Base-by-base conservation (phyloP, 1,140 invertebrate genomes). In the Paralvinella palmiformis region DNA sequence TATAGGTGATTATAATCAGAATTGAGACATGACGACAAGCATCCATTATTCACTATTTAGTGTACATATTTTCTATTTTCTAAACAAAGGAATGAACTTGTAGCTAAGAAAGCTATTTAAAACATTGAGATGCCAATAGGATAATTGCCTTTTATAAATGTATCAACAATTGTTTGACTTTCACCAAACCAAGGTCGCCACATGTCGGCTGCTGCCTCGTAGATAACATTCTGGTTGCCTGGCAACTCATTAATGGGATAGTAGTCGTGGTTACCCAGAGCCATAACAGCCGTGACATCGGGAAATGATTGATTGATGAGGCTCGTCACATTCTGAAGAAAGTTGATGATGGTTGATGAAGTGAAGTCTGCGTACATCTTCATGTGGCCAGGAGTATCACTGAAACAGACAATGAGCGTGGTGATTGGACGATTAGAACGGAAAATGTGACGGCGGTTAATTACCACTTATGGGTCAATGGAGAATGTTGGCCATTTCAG, bases 211-310 rank as follows among this genome's bases (percentile, higher is more conserved):
- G 33, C 20, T n/a, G 20, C 33, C 2, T 33, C 55, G 33, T 57
- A 57, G 29, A 32, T 31, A 6, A n/a, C 1, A n/a, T n/a, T 3
- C 24, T 31, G 27, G 22, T 32, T 20, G 29, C 27, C 6, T 4
- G 55, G 55, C 22, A 57, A 17, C 55, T 32, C 20, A 32, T 57
- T n/a, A 22, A 22, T 1, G 29, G 55, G 55, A 17, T 32, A 36
- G 27, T 57, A 57, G 55, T 57, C 55, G n/a, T 57, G 55, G 29
- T 57, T 57, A 33, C 55, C 55, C 27, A 57, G 0, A 20, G 20
- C 29, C 3, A 32, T 24, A 4, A 57, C 22, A 20, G 33, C 33
- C 33, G 2, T 4, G 27, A 57, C 33, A 13, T 33, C 55, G 10
- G 55, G 55, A 33, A 57, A 57, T 20, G n/a, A 22, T n/a, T 6